phyloP scores from a whole-genome alignment of 30 jellyfish, hydroid and myxozoan genomes.

The Morbakka virulenta region DNA sequence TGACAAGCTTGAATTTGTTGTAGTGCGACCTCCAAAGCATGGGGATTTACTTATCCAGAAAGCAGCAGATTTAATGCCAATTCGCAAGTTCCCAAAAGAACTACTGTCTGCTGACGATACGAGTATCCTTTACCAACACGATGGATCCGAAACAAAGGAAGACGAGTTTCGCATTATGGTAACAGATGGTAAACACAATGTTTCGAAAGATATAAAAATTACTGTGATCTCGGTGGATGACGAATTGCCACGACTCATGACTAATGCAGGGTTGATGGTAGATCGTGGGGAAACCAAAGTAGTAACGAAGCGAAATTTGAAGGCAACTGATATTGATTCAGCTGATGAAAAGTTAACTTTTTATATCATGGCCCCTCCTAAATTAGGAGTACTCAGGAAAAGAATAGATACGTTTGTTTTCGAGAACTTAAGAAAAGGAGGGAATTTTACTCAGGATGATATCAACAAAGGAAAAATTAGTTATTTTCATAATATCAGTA shows the following conservation, averaged over 20 bases:
- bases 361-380: slow-evolving; percentile 68
- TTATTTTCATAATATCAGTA: slow-evolving; percentile 57
- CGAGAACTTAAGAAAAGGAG: slow-evolving; percentile 66
- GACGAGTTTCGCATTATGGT: slow-evolving; percentile 76
- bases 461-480: slow-evolving; percentile 57
- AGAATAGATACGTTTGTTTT: slow-evolving; percentile 29
- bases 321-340: slow-evolving; percentile 87
- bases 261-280: slow-evolving; percentile 73
- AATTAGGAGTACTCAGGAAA: slow-evolving; percentile 57
- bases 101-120: slow-evolving; percentile 63
- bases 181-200: slow-evolving; percentile 88
- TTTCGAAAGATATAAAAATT: slow-evolving; percentile 52
- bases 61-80: slow-evolving; percentile 45
- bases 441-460: slow-evolving; percentile 82
- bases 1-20: slow-evolving; percentile 56
- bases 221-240: slow-evolving; percentile 88
- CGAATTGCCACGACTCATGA: slow-evolving; percentile 85
- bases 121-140: slow-evolving; percentile 83
- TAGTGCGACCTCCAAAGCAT: slow-evolving; percentile 71
- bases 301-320: slow-evolving; percentile 69
- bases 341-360: slow-evolving; percentile 48
- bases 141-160: slow-evolving; percentile 81
- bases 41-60: slow-evolving; percentile 84
- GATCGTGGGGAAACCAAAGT: slow-evolving; percentile 87
- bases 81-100: slow-evolving; percentile 42